Base-by-base conservation (phyloP, 2,888 invertebrate genomes). In the Chalcis sispes region DNA sequence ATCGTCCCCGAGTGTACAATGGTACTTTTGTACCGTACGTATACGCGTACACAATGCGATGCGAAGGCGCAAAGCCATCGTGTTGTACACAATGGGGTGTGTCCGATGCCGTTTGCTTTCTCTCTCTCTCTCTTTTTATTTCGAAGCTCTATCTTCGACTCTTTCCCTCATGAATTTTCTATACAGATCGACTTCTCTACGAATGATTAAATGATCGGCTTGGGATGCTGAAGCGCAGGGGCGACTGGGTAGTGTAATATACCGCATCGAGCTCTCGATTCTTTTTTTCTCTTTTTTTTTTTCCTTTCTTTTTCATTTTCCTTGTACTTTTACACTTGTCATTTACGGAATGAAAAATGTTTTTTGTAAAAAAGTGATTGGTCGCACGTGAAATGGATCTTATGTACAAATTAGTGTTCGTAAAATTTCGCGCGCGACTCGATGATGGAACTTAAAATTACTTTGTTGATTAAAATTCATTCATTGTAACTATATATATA, bases 151-250 rank as follows among this genome's bases (percentile, higher is more conserved):
- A n/a, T 20, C 3, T 2, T 42, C 61, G 7, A 18, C 42, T 29
- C 75, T 80, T 75, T 65, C 80, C 78, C 85, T 86, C 85, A 85
- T 85, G 85, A 86, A 86, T 86, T 85, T 86, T 86, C 85, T 83
- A 85, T 86, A 4, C 4, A 82, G 80, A 75, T 80, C 77, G 78
- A 76, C 80, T 40, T 15, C 20, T 2, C 50, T 54, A 36, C 59
- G 76, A 80, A 84, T 85, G 84, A 85, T 85, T 84, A 85, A 84
- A 85, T 81, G 85, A 36, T 10, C 83, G 76, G 75, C 75, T 69
- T 78, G 56, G 72, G 54, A 56, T 78, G 79, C 29, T 10, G 36
- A 36, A 36, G 10, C 36, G 4, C 36, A 13, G 15, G 15, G 13
- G 42, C 2, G 42, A 2, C 8, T 2, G 8, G 15, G 8, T 7